Base-by-base conservation (phyloP, 2,888 invertebrate genomes). In the Tricholauxania praeusta region DNA sequence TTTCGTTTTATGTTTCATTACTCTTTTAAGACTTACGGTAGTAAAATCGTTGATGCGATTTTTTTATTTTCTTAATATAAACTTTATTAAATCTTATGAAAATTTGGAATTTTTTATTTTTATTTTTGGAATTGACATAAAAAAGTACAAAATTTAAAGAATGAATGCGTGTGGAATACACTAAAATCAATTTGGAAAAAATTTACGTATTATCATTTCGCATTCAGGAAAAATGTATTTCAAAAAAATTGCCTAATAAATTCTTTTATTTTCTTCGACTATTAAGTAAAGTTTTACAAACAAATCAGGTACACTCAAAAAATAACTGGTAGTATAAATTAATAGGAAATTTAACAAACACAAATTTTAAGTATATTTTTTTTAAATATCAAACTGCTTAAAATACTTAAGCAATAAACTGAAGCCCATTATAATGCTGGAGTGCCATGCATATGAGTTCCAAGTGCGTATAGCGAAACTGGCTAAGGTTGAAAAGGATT, bases 401-500 rank as follows among this genome's bases (percentile, higher is more conserved):
- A 69, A 52, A 52, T 72, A 74, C 22, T 55, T 77, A 10, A 68
- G 48, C 62, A 71, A 52, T 19, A 78, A 73, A 53, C 76, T 73
- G 52, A 77, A 62, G 70, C 71, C 72, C n/a, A 79, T 51, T 32
- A 79, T 71, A 51, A 77, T 68, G 49, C 75, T 62, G 15, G 72
- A 49, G 8, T 72, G 73, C 57, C 74, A 74, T 19, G 66, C 64
- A 64, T 77, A 73, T 15, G 76, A 49, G 39, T 71, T 64, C 10
- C 76, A 62, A 2, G 76, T 72, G 63, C 65, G 78, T 48, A 63
- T 68, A 52, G 78, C 79, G 12, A 78, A 65, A 64, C 80, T 85
- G 10, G 79, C 76, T 15, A 84, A 78, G 12, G 88, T 87, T 64
- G 81, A 81, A 67, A 87, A 87, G 32, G 78, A 82, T 77, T 82